Base-by-base conservation (phyloP, 2,888 invertebrate genomes). In the Cyrtodaria siliqua region DNA sequence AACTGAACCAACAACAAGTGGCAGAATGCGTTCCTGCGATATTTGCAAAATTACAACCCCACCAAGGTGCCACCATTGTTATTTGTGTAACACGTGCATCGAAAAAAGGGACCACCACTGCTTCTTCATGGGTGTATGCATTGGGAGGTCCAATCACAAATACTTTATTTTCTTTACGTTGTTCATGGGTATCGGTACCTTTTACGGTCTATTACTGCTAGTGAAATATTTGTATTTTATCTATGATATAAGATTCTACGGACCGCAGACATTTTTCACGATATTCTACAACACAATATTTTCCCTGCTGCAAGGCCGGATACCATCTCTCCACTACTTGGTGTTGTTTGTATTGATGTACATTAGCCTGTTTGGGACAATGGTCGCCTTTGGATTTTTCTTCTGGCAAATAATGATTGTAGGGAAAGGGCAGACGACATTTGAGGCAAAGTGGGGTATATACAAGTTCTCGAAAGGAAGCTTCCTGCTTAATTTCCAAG, bases 81-180 rank as follows among this genome's bases (percentile, higher is more conserved):
- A 74, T 18, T 63, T 85, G 18, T 91, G 91, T 74, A 64, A 85
- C 53, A 81, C 55, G 27, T 91, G 91, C 73, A 86, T 91, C 1
- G 61, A 88, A 29, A 89, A 88, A 47, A 75, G 90, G 9, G 91
- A 91, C 69, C 91, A 91, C 64, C 91, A 91, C 69, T 91, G 91
- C 62, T 89, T 80, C 71, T 79, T 91, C 60, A 83, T 90, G n/a
- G 90, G 89, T 12, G 84, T 82, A 9, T 85, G 79, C 53, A 70
- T 80, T 1, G 79, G 79, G 2, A 33, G 62, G 27, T 38, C 44
- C 20, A 80, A 80, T 29, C 75, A 80, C 50, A 24, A 56, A 20
- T 76, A 80, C 38, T 80, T 80, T 40, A 80, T 80, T 38, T 66
- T 59, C 9, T 80, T 80, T 26, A 66, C 72, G 4, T 29, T 80